Evolutionary conservation across 2,888 invertebrate species (phyloP).

Genomic region (Xestia sexstrigata): DNA sequence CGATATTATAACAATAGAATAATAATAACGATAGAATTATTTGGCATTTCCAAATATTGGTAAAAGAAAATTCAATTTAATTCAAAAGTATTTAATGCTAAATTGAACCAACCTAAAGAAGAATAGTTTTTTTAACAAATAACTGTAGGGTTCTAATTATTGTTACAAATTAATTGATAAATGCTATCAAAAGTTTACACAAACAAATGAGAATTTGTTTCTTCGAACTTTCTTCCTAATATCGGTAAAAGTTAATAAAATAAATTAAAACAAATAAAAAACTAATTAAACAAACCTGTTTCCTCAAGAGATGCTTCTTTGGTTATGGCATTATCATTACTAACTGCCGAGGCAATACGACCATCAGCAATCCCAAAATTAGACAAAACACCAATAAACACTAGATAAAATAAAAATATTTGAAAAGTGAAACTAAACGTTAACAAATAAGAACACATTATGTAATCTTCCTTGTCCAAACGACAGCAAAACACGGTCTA

Average conservation of each 20-base stretch:
- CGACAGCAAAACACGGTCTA: conserved; percentile 43
- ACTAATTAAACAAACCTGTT: conserved; percentile 36
- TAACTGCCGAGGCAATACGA: not conserved
- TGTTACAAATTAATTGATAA: not conserved
- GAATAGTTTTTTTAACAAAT: not conserved
- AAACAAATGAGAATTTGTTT: not conserved
- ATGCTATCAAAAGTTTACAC: not conserved
- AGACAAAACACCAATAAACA: conserved; percentile 18
- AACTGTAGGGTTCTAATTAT: not conserved
- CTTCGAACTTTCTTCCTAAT: not conserved
- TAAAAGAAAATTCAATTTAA: not conserved
- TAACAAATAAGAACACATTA: conserved; percentile 37
- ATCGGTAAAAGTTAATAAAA: not conserved
- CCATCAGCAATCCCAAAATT: conserved; percentile 11
- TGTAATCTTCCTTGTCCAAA: conserved; percentile 37
- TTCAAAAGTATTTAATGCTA: not conserved
- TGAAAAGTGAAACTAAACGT: conserved; percentile 23
- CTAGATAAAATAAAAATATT: conserved; percentile 22
- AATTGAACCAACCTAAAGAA: not conserved
- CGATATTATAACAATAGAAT: no score
- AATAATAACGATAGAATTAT: no score
- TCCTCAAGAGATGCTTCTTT: not conserved
- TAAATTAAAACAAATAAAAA: not conserved
- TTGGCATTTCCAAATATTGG: not conserved
- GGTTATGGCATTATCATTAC: conserved; percentile 20